Base-by-base conservation (phyloP, 35 echinoderm and acorn worm genomes). In the Ophioderma brevispina region DNA sequence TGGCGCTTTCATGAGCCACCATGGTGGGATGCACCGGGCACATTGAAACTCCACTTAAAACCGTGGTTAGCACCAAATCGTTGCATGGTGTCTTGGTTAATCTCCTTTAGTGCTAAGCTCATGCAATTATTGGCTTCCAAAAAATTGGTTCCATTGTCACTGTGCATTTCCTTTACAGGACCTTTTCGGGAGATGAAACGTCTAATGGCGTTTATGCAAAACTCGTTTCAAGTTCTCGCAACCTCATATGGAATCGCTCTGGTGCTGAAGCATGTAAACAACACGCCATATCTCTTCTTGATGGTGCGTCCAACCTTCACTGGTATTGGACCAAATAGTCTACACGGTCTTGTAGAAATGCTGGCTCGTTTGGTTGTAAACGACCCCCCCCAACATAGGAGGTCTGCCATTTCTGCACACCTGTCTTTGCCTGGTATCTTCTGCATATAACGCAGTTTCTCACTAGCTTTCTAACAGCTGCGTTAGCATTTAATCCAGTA, bases 291-390 rank as follows among this genome's bases (percentile, higher is more conserved):
- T n/a, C n/a, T 33, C 25, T 92, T 92, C 6, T 80, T 42, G 6
- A 39, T 0, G 35, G 34, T 37, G 17, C 94, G 89, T 30, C 89
- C 94, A 38, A 55, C 37, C 36, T 93, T 93, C 15, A 93, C 92
- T 31, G 41, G 77, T n/a, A 89, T 42, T 21, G 92, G 92, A 10
- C 92, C 92, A 93, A 93, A 84, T 55, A 93, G 64, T 92, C 94
- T 14, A 95, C 56, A 15, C 94, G 89, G 13, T 88, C 84, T 38
- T 75, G 55, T 1, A 1, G 75, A n/a, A 95, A 92, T 49, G 84
- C 89, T 77, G 94, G 89, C 3, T 77, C 75, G 17, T 88, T 84
- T n/a, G n/a, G n/a, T 8, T 25, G 40, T 23, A 95, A 37, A 42
- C 94, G 38, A 49, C 86, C 78, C 11, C 19, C 55, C 11, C 84